These are phyloP conservation scores for Nemopilema nomurai DNA, from an alignment of 30 jellyfish, hydroid and myxozoan genomes.

Conservation along the genomic window DNA sequence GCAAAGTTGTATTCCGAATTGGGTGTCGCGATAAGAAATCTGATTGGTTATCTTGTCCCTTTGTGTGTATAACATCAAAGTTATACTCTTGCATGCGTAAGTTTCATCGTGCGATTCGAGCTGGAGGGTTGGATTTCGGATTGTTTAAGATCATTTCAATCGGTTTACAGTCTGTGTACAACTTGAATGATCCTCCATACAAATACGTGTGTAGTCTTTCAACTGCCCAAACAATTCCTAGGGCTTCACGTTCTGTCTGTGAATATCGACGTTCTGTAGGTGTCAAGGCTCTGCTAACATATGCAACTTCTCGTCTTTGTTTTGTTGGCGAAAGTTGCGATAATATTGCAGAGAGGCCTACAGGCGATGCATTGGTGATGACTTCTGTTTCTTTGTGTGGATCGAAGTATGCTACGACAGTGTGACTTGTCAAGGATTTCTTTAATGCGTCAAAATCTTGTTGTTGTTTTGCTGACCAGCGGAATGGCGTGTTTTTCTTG, in stretches of 20 bases:
- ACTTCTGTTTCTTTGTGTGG: conserved; percentile 34
- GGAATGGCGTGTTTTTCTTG: conserved; percentile 47
- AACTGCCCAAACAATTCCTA: conserved; percentile 46
- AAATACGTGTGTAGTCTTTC: conserved; percentile 46
- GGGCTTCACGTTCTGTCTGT: conserved; percentile 63
- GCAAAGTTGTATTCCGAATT: conserved; percentile 20
- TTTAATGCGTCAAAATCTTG: conserved; percentile 27
- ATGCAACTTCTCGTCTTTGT: conserved; percentile 44
- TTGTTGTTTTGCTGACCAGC: conserved; percentile 42
- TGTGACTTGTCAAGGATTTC: conserved; percentile 26
- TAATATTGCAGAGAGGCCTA: conserved; percentile 48
- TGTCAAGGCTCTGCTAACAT: conserved; percentile 47
- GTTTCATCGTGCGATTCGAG: conserved; percentile 29
- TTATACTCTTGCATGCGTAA: conserved; percentile 23
- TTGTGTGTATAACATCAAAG: conserved; percentile 39
- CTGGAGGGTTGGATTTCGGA: conserved; percentile 13
- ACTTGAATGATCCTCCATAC: conserved; percentile 27
- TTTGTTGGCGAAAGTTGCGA: conserved; percentile 44
- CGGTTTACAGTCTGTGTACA: conserved; percentile 6
- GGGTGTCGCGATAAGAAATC: conserved; percentile 32
- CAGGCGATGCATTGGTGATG: conserved; percentile 56
- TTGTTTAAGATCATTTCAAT: conserved; percentile 8
- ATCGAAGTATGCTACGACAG: conserved; percentile 41
- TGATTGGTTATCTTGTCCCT: conserved; percentile 26
- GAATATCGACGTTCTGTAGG: conserved; percentile 56